These are phyloP conservation scores for Sprattus sprattus DNA, from an alignment of 2,113 vertebrate genomes.

Conservation along the genomic window DNA sequence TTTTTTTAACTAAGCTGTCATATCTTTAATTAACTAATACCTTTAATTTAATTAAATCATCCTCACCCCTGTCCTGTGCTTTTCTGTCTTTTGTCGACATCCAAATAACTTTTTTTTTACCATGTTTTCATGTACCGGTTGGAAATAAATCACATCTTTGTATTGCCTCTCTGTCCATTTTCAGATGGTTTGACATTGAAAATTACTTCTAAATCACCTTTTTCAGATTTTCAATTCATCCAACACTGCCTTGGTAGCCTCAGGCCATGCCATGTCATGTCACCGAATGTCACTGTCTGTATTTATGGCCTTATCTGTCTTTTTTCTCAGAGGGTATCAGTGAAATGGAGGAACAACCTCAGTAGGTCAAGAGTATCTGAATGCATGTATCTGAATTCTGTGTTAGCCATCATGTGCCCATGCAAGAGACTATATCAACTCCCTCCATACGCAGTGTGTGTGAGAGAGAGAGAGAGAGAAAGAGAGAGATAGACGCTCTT, in stretches of 20 bases:
- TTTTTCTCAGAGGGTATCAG: neutral
- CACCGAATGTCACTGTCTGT: conserved; percentile 4
- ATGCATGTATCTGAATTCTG: neutral
- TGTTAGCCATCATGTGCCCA: neutral
- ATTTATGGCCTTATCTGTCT: neutral
- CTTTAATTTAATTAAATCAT: neutral
- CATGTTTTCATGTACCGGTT: neutral
- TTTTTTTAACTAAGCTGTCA: neutral
- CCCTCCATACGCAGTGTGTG: neutral
- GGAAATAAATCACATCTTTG: neutral
- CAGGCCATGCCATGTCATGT: neutral
- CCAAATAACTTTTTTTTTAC: neutral
- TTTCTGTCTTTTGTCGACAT: neutral
- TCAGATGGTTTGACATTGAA: neutral
- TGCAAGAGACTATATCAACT: neutral
- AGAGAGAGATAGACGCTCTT: neutral
- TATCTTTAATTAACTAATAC: neutral
- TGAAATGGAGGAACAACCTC: neutral
- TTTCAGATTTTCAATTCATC: neutral
- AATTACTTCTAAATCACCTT: neutral
- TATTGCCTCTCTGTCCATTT: neutral
- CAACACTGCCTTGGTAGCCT: neutral
- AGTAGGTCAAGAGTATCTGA: neutral
- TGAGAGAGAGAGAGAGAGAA: neutral
- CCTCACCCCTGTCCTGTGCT: too few relatives aligned